A percentile compares a stretch with the other conserved stretches of the same genome.
Conservation (phyloP, 2,797 vertebrate genomes). For the Molossus alvarezi region DNA sequence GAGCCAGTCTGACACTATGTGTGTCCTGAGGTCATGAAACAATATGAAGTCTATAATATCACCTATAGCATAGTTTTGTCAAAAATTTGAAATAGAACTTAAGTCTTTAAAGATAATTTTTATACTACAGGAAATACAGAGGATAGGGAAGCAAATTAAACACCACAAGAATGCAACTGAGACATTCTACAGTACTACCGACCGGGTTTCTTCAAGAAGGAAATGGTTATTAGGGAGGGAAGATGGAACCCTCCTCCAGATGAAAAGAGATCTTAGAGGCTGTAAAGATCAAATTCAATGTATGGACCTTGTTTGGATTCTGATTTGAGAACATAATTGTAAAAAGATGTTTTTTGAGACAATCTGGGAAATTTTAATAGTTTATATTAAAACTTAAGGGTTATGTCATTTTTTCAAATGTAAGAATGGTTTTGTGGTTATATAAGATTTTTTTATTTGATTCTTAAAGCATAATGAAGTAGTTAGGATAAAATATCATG, state of each 20-base stretch:
- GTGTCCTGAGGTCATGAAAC: background rate
- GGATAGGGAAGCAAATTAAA: background rate
- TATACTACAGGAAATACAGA: background rate
- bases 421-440: background rate
- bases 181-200: background rate
- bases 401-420: background rate
- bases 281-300: background rate
- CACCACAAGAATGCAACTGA: background rate
- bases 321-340: background rate
- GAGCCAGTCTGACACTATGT: background rate
- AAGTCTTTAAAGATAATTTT: constrained; percentile 17
- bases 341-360: background rate
- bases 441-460: background rate
- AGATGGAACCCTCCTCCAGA: background rate
- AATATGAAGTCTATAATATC: background rate
- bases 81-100: background rate
- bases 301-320: background rate
- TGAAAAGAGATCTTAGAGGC: background rate
- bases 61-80: background rate
- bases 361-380: background rate
- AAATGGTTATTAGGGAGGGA: background rate
- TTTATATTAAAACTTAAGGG: background rate
- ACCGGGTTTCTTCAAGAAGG: background rate
- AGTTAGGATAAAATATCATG: background rate
- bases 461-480: constrained; percentile 24